Conservation (phyloP, 1,140 invertebrate genomes). For the Cotesia glomerata region DNA sequence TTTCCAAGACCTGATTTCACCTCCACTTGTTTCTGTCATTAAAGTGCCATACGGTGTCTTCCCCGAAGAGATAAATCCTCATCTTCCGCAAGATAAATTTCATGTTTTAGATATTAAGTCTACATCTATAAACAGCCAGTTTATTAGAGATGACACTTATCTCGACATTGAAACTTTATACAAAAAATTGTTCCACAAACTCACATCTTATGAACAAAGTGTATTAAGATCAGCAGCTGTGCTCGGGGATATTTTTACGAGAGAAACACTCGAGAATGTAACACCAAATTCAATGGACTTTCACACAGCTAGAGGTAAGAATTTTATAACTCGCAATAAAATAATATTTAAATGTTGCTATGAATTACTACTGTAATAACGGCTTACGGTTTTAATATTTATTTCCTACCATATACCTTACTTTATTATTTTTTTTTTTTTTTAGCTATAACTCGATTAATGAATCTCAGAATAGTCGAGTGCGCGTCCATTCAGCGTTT, state of each 20-base stretch:
- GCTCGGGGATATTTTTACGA: conserved; percentile 64
- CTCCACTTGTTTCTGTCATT: not conserved
- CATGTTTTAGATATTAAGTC: not conserved
- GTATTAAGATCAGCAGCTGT: conserved; percentile 66
- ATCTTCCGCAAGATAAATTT: not conserved
- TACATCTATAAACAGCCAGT: not conserved
- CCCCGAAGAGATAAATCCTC: not conserved
- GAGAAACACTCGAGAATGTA: conserved; percentile 60
- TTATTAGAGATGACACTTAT: not conserved
- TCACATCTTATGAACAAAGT: conserved; percentile 64
- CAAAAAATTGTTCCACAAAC: conserved; percentile 30
- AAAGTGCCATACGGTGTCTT: not conserved
- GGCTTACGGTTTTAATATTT: not conserved
- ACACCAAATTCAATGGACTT: conserved; percentile 53
- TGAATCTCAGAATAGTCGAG: conserved; percentile 63
- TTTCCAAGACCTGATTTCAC: conserved; percentile 16
- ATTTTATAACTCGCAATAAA: conserved; percentile 9
- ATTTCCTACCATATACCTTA: conserved; percentile 14
- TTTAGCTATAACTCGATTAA: conserved; percentile 63
- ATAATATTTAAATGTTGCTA: not conserved
- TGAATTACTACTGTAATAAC: too few relatives aligned
- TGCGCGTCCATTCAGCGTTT: conserved; percentile 62
- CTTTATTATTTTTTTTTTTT: too few relatives aligned
- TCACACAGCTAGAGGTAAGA: conserved; percentile 57
- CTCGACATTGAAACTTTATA: conserved; percentile 12